Percentiles rank a stretch among this genome's conserved stretches.
phyloP scores from a whole-genome alignment of 23 tunicate species.

The Trididemnum miniatum region DNA sequence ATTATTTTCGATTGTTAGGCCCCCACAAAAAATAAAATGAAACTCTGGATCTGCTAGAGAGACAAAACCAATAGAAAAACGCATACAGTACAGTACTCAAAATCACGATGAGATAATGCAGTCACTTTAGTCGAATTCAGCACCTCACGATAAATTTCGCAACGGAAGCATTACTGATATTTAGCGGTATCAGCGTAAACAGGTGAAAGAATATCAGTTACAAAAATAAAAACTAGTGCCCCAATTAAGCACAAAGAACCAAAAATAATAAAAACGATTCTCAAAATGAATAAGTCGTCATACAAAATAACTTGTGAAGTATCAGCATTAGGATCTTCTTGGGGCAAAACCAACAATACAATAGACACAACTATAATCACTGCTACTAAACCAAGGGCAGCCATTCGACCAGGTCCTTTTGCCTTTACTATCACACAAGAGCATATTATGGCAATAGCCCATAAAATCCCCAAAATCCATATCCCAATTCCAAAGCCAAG shows the following conservation, averaged over 20 bases:
- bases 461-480: constrained; percentile 5
- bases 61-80: no score
- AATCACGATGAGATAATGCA: no score
- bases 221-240: background rate
- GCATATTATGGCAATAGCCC: background rate
- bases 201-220: background rate
- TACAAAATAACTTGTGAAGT: background rate
- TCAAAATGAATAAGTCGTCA: background rate
- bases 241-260: background rate
- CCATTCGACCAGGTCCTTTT: background rate
- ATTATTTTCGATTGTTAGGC: no score
- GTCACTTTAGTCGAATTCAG: no score
- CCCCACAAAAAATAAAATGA: no score
- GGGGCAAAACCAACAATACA: background rate
- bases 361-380: background rate
- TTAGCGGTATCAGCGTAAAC: background rate
- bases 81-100: no score
- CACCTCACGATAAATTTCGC: no score
- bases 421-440: background rate
- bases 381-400: background rate
- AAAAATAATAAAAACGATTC: constrained; percentile 5
- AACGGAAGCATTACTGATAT: no score
- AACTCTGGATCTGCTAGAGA: no score
- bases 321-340: background rate
- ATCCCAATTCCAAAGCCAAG: constrained; percentile 16